Conservation (phyloP, 2,888 invertebrate species). For the Branchinecta sandiegonensis region DNA sequence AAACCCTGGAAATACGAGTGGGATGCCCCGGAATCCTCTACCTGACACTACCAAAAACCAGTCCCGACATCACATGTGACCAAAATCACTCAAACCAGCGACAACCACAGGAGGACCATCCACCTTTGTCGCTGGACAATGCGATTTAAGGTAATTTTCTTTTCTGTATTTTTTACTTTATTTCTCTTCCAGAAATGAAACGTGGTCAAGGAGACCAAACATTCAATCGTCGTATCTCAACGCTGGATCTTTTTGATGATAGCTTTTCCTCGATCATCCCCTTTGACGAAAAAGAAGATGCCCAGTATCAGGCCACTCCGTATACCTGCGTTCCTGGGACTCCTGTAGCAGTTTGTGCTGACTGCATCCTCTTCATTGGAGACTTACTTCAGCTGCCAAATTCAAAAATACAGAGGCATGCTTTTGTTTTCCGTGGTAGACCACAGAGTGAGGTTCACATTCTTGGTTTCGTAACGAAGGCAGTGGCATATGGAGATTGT, state of each 20-base stretch:
- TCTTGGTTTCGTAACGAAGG: background rate
- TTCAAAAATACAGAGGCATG: conserved; percentile 12
- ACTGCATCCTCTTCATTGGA: background rate
- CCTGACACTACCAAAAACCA: no score
- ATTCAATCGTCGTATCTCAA: background rate
- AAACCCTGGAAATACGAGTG: no score
- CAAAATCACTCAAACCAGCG: no score
- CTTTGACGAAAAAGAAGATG: background rate
- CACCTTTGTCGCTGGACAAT: no score
- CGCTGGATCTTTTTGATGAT: conserved; percentile 3
- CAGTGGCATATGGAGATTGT: background rate
- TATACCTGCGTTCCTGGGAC: background rate
- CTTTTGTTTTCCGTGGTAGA: background rate
- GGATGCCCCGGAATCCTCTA: no score
- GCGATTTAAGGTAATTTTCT: no score
- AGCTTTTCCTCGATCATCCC: background rate
- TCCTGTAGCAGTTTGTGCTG: background rate
- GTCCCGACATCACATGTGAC: no score
- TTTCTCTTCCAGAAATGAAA: no score
- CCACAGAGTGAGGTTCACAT: background rate
- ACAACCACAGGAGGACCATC: no score
- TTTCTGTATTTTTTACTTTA: no score
- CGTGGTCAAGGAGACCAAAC: no score
- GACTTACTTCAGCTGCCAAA: background rate
- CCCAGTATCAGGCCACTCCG: background rate